Percentiles rank a stretch among this genome's conserved stretches.
phyloP scores from a whole-genome alignment of 1,140 invertebrate genomes.

The Drosophila bocqueti region DNA sequence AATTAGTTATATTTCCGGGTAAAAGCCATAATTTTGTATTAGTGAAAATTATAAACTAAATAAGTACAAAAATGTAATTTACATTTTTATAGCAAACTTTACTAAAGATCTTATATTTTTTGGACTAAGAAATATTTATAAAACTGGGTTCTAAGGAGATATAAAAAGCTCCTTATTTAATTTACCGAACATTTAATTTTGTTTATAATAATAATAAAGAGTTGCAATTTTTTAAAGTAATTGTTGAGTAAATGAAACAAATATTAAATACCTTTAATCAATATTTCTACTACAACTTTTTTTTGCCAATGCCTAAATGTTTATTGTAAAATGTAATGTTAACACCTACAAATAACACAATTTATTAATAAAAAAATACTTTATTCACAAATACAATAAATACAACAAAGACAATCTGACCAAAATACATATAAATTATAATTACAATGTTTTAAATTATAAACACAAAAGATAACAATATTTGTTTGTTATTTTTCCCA shows the following conservation, averaged over 20 bases:
- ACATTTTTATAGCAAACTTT: background rate
- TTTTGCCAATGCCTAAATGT: constrained; percentile 30
- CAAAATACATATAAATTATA: background rate
- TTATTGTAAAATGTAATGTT: constrained; percentile 24
- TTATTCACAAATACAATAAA: constrained; percentile 1
- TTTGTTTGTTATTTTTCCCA: background rate
- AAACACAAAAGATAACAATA: background rate
- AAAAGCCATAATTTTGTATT: background rate
- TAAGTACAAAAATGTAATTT: background rate
- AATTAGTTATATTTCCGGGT: background rate
- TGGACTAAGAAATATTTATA: background rate
- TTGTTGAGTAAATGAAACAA: background rate
- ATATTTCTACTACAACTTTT: constrained; percentile 1
- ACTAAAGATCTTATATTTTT: background rate
- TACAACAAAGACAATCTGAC: background rate
- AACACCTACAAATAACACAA: constrained; percentile 24
- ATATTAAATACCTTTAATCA: background rate
- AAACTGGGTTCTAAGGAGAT: background rate
- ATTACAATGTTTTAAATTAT: background rate
- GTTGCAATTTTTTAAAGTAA: background rate
- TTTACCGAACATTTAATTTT: no score
- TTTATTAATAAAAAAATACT: background rate
- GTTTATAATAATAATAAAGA: background rate
- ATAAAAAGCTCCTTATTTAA: background rate
- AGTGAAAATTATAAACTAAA: background rate